These are phyloP conservation scores for Pimpla rufipes DNA, from an alignment of 2,888 invertebrate species.

Conservation along the genomic window DNA sequence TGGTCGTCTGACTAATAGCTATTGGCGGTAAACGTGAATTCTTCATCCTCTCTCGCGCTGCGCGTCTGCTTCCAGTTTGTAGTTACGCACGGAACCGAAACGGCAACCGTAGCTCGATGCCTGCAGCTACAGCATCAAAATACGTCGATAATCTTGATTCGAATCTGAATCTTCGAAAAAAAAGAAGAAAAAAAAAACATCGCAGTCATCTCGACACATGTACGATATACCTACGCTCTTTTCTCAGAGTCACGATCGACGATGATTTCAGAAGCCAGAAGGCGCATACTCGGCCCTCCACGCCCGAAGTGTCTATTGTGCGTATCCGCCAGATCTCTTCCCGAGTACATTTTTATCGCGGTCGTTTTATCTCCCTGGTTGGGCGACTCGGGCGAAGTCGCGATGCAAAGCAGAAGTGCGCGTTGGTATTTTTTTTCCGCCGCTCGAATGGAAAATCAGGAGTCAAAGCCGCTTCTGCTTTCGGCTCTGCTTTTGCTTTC, in stretches of 20 bases:
- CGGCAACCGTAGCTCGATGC: constrained; percentile 50
- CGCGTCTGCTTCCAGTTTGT: constrained; percentile 24
- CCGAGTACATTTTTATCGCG: constrained; percentile 7
- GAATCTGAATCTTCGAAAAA: constrained; percentile 50
- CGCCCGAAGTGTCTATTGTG: constrained; percentile 3
- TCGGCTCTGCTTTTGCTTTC: constrained; percentile 33
- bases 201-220: constrained; percentile 42
- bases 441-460: constrained; percentile 34
- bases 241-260: constrained; percentile 36
- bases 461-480: constrained; percentile 47
- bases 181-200: not conserved
- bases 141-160: constrained; percentile 56
- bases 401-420: constrained; percentile 16
- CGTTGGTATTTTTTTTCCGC: not conserved
- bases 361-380: constrained; percentile 19
- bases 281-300: not conserved
- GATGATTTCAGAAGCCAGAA: constrained; percentile 35
- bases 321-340: not conserved
- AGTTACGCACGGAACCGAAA: not conserved
- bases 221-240: constrained; percentile 9
- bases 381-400: constrained; percentile 17
- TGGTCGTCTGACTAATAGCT: constrained; percentile 68
- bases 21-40: constrained; percentile 62
- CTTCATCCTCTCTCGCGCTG: constrained; percentile 41
- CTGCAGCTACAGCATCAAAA: constrained; percentile 38